Base-by-base conservation (phyloP, 53 echinoderm and acorn worm genomes). In the Holothuria leucospilota region DNA sequence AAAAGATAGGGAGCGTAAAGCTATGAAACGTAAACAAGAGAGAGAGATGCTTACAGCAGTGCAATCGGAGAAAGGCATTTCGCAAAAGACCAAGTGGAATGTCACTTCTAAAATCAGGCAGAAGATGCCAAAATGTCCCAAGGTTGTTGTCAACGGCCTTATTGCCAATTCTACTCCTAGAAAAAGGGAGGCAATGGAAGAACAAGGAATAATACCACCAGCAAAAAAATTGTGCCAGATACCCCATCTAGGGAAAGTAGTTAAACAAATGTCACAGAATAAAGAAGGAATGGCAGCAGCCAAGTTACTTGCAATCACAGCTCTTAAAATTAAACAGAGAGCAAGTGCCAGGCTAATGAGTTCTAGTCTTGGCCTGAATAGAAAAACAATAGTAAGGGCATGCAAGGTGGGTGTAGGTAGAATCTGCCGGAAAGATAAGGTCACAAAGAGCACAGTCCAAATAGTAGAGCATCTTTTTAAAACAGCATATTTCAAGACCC, bases 401-500 rank as follows among this genome's bases (percentile, higher is more conserved):
- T 9, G 51, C 24, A 74, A 74, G 74, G 74, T 51, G 6, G 74
- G 74, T 34, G 74, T 49, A 38, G 52, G 74, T 74, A 41, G 74
- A 74, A 42, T 51, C 74, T 74, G 53, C 74, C 51, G 74, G 23
- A 74, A 74, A 74, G 74, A 74, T 11, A 74, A 74, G 74, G 49
- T 73, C 42, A 73, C 52, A 51, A 41, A 42, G 46, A 74, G 74
- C 74, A 74, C 74, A 74, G 49, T 46, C 39, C 46, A 52, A 49
- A 51, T 74, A 20, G 51, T 74, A 30, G 74, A 74, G 0, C 9
- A 74, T 20, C 51, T 74, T 74, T 74, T n/a, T 74, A 20, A 74
- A 74, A 74, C 49, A 20, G 74, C 74, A 74, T 46, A 74, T 74
- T 74, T 74, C 74, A 74, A 25, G 74, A 51, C 52, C 52, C 49